These are phyloP conservation scores for Erynnis tages DNA, from an alignment of 2,888 invertebrate species.

Conservation along the genomic window DNA sequence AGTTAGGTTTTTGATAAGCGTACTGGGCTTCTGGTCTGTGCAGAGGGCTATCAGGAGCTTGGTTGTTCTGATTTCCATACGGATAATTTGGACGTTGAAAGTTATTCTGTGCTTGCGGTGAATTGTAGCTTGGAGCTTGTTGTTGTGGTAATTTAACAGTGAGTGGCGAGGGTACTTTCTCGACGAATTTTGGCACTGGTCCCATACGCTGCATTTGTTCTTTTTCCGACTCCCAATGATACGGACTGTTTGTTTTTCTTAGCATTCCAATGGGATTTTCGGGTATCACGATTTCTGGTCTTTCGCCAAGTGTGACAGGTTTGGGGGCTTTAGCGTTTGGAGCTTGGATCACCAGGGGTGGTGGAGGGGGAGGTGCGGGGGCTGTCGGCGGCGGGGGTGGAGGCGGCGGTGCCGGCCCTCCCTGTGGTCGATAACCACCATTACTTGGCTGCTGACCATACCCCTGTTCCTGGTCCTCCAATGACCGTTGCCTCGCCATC, in stretches of 20 bases:
- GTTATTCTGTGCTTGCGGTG: constrained; percentile 55
- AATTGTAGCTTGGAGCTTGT: constrained; percentile 66
- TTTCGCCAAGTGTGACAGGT: constrained; percentile 79
- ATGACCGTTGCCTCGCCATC: constrained; percentile 83
- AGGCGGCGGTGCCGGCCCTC: constrained; percentile 61
- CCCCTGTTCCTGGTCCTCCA: constrained; percentile 77
- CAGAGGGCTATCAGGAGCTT: constrained; percentile 68
- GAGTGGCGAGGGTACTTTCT: constrained; percentile 72
- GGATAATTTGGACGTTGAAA: constrained; percentile 48
- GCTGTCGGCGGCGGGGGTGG: constrained; percentile 72
- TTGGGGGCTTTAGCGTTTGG: constrained; percentile 76
- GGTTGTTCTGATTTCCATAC: constrained; percentile 54
- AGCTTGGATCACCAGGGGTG: constrained; percentile 80
- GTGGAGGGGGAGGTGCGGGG: constrained; percentile 81
- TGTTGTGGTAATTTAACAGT: constrained; percentile 74
- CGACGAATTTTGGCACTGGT: constrained; percentile 67
- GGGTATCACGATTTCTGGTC: constrained; percentile 88
- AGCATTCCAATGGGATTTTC: constrained; percentile 87
- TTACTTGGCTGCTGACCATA: constrained; percentile 44
- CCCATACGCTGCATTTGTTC: constrained; percentile 78
- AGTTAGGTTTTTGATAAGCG: constrained; percentile 60
- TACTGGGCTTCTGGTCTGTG: constrained; percentile 76
- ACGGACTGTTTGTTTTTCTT: constrained; percentile 86
- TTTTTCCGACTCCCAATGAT: constrained; percentile 83
- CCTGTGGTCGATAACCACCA: constrained; percentile 53